A percentile compares a stretch with the other conserved stretches of the same genome.
phyloP scores from a whole-genome alignment of 2,888 invertebrate genomes.

The Cheilosia vulpina region DNA sequence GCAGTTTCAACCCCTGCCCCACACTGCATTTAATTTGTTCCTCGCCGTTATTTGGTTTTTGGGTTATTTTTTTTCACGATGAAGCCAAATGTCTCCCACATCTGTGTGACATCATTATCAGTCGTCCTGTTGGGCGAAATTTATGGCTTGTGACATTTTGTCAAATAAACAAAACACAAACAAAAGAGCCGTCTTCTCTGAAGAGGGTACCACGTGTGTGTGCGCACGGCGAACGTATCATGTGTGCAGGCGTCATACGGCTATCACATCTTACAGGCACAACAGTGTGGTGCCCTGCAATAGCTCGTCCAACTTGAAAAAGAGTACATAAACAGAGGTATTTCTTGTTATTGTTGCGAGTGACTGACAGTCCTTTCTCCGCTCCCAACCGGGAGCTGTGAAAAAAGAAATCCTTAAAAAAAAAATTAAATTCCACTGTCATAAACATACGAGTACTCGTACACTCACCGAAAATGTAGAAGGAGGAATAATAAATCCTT shows the following conservation, averaged over 20 bases:
- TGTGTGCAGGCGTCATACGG: slow-evolving; percentile 52
- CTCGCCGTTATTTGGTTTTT: slow-evolving; percentile 27
- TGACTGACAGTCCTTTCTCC: not conserved
- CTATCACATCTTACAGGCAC: slow-evolving; percentile 15
- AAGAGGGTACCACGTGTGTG: slow-evolving; percentile 5
- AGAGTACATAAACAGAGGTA: slow-evolving; percentile 12
- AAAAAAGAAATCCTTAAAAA: slow-evolving; percentile 38
- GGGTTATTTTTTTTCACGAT: slow-evolving; percentile 3
- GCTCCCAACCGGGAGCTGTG: not conserved
- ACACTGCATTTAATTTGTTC: slow-evolving; percentile 61
- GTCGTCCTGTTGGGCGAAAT: slow-evolving; percentile 68
- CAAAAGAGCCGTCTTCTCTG: slow-evolving; percentile 15
- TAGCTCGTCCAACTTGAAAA: slow-evolving; percentile 25
- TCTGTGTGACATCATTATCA: slow-evolving; percentile 74
- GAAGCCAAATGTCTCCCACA: slow-evolving; percentile 68
- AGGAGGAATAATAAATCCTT: slow-evolving; percentile 71
- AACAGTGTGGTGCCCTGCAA: slow-evolving; percentile 17
- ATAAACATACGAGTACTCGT: slow-evolving; percentile 47
- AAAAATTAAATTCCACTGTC: slow-evolving; percentile 72
- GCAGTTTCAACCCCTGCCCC: not conserved
- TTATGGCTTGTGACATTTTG: slow-evolving; percentile 71
- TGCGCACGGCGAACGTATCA: not conserved
- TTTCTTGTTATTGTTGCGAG: slow-evolving; percentile 38
- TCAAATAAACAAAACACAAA: slow-evolving; percentile 66
- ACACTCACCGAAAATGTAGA: slow-evolving; percentile 55